Evolutionary conservation across 2,888 invertebrate species (phyloP).

Genomic region (Esperia sulphurella): DNA sequence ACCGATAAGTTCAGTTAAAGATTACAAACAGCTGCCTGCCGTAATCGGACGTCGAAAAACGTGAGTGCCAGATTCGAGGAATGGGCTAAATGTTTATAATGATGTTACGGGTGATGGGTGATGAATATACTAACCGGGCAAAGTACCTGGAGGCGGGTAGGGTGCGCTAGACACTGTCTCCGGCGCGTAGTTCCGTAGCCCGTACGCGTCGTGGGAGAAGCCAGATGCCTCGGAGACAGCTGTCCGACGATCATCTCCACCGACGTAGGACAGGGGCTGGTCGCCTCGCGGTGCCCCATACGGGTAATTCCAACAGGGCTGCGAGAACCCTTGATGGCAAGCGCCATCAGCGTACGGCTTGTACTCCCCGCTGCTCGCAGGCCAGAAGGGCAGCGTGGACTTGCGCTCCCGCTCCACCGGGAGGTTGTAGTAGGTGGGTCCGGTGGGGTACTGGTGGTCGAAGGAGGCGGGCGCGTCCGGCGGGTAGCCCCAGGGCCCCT

Average conservation of each 20-base stretch:
- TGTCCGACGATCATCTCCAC: slow-evolving; percentile 84
- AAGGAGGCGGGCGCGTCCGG: slow-evolving; percentile 82
- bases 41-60: slow-evolving; percentile 50
- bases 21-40: slow-evolving; percentile 60
- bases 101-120: too few relatives aligned
- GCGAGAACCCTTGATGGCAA: slow-evolving; percentile 85
- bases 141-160: slow-evolving; percentile 88
- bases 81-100: slow-evolving; percentile 27
- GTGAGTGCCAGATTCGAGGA: slow-evolving; percentile 45
- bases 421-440: slow-evolving; percentile 86
- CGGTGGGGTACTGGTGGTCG: slow-evolving; percentile 84
- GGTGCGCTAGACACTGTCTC: slow-evolving; percentile 87
- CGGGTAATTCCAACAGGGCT: slow-evolving; percentile 87
- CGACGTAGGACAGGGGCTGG: slow-evolving; percentile 84
- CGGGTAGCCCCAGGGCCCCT: slow-evolving; percentile 87
- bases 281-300: slow-evolving; percentile 82
- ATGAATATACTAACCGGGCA: slow-evolving; percentile 62
- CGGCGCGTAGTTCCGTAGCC: slow-evolving; percentile 86
- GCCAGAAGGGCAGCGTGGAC: slow-evolving; percentile 85
- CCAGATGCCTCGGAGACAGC: slow-evolving; percentile 81
- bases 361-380: slow-evolving; percentile 81
- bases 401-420: slow-evolving; percentile 82
- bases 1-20: slow-evolving; percentile 59
- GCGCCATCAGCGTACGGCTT: slow-evolving; percentile 78
- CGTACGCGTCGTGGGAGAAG: slow-evolving; percentile 87